These are phyloP conservation scores for Platyura marginata DNA, from an alignment of 1,140 invertebrate genomes.

Conservation along the genomic window DNA sequence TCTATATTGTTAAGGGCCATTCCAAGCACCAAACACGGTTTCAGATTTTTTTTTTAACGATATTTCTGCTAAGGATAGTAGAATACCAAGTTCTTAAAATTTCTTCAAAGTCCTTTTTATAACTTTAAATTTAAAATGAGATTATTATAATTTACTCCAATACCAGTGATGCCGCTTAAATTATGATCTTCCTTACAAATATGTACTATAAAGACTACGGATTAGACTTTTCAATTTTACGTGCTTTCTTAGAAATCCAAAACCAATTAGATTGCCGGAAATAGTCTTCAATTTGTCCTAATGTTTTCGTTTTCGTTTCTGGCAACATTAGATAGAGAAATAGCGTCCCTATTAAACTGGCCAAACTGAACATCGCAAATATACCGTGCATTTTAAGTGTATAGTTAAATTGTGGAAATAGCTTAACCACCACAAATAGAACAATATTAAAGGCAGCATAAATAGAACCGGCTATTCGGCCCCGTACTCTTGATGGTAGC, in stretches of 20 bases:
- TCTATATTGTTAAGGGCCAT: no score
- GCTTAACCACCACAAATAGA: constrained; percentile 52
- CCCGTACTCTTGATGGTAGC: constrained; percentile 41
- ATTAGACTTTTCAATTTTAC: no score
- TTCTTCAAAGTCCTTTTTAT: no score
- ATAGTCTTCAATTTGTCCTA: constrained; percentile 65
- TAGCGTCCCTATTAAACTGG: constrained; percentile 40
- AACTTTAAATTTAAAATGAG: no score
- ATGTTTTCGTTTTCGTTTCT: constrained; percentile 60
- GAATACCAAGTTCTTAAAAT: no score
- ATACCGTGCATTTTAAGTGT: constrained; percentile 38
- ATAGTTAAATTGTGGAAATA: constrained; percentile 39
- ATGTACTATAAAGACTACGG: no score
- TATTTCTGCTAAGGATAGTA: no score
- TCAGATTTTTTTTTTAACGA: no score
- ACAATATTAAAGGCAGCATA: constrained; percentile 46
- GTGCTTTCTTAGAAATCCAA: constrained; percentile 22
- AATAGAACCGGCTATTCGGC: constrained; percentile 43
- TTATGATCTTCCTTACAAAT: no score
- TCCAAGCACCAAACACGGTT: no score
- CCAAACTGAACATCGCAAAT: constrained; percentile 46
- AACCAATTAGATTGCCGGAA: constrained; percentile 43
- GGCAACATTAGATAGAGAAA: constrained; percentile 55
- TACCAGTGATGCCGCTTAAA: no score
- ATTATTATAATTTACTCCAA: no score